Conservation (phyloP, 1,140 invertebrate genomes). For the Anoplolepis gracilipes region DNA sequence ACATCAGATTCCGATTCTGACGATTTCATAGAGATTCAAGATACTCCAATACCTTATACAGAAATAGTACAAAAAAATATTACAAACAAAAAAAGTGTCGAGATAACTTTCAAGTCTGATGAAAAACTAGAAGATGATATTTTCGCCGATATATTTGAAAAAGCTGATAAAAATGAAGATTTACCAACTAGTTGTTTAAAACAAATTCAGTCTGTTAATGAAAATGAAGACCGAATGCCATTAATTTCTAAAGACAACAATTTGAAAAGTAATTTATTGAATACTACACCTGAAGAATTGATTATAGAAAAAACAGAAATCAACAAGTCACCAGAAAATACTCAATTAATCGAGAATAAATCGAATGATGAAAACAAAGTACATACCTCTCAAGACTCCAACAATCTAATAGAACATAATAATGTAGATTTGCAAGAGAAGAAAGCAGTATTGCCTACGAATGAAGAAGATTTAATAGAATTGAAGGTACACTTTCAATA, state of each 20-base stretch:
- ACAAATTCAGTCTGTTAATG: not conserved
- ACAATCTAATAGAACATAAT: not conserved
- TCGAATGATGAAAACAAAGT: not conserved
- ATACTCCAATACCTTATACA: conserved; percentile 70
- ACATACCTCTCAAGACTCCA: not conserved
- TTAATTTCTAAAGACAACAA: conserved; percentile 10
- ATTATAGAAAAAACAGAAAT: conserved; percentile 28
- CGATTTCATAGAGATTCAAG: conserved; percentile 83
- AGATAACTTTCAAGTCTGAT: conserved; percentile 78
- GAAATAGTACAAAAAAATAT: conserved; percentile 30
- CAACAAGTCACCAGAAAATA: not conserved
- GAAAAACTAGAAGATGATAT: conserved; percentile 88
- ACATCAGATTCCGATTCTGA: conserved; percentile 80
- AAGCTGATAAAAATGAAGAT: not conserved
- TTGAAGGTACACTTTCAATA: conserved; percentile 80
- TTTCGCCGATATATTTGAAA: conserved; percentile 85
- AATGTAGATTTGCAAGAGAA: conserved; percentile 45
- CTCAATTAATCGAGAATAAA: not conserved
- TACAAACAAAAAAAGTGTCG: conserved; percentile 60
- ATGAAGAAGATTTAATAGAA: conserved; percentile 76
- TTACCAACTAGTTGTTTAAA: not conserved
- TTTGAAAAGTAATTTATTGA: not conserved
- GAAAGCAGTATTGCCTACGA: conserved; percentile 64
- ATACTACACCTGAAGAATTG: conserved; percentile 35
- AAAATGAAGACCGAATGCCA: not conserved